These are phyloP conservation scores for Hoplodrina ambigua DNA, from an alignment of 2,888 invertebrate genomes.

Conservation along the genomic window DNA sequence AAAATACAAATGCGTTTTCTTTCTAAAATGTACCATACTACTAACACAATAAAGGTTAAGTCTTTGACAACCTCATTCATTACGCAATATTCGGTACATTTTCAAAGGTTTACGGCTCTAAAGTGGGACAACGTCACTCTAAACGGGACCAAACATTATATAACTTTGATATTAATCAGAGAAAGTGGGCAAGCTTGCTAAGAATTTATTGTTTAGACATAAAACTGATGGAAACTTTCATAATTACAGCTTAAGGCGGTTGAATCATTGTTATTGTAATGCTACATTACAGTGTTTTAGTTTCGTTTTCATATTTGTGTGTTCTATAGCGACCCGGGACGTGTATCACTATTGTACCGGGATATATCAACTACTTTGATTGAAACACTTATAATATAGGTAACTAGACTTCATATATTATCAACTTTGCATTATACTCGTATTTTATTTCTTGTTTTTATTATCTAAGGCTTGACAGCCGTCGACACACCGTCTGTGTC, in stretches of 20 bases:
- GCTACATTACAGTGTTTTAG: neutral
- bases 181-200: conserved; percentile 54
- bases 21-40: conserved; percentile 13
- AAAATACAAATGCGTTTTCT: too few relatives aligned
- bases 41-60: conserved; percentile 31
- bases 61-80: conserved; percentile 27
- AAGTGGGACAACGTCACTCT: conserved; percentile 56
- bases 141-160: conserved; percentile 57
- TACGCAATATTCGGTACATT: conserved; percentile 48
- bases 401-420: too few relatives aligned
- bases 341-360: too few relatives aligned
- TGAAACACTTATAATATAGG: too few relatives aligned
- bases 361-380: too few relatives aligned
- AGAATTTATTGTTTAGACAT: conserved; percentile 58
- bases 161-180: conserved; percentile 57
- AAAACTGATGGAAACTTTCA: conserved; percentile 54
- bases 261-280: conserved; percentile 38
- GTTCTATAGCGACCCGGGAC: too few relatives aligned
- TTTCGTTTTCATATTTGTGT: neutral
- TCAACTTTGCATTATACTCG: too few relatives aligned
- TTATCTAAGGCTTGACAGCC: too few relatives aligned
- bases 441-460: too few relatives aligned
- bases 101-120: conserved; percentile 44
- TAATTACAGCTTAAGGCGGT: conserved; percentile 51
- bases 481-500: too few relatives aligned